Evolutionary conservation across 2,113 vertebrate species (phyloP).

Genomic region (Rhabdornis inornatus): DNA sequence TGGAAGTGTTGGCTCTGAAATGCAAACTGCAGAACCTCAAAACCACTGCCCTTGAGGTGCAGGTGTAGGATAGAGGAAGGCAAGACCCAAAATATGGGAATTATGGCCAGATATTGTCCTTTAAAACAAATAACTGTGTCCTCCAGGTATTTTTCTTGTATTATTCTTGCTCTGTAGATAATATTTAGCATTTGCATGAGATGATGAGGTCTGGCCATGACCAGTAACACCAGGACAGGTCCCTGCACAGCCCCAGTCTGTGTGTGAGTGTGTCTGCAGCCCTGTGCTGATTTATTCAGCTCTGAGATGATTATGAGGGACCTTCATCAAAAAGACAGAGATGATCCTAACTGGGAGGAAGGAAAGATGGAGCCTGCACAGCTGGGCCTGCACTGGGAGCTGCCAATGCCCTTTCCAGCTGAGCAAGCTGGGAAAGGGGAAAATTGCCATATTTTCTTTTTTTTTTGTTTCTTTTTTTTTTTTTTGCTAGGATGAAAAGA

Average conservation of each 20-base stretch:
- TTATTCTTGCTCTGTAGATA: neutral
- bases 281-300: neutral
- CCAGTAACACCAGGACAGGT: neutral
- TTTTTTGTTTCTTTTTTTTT: neutral
- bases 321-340: neutral
- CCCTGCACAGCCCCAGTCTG: neutral
- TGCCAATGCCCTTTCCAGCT: neutral
- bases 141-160: neutral
- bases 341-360: neutral
- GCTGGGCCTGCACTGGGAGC: neutral
- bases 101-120: neutral
- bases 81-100: neutral
- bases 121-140: neutral
- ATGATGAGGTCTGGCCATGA: neutral
- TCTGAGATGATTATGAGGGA: neutral
- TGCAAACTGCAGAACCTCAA: neutral
- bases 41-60: accelerated
- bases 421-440: neutral
- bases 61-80: neutral
- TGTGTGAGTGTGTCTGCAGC: neutral
- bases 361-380: neutral
- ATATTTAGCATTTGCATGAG: neutral
- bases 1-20: neutral
- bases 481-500: neutral
- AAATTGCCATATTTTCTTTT: neutral